These are phyloP conservation scores for Apis laboriosa DNA, from an alignment of 1,140 invertebrate species.

Conservation along the genomic window DNA sequence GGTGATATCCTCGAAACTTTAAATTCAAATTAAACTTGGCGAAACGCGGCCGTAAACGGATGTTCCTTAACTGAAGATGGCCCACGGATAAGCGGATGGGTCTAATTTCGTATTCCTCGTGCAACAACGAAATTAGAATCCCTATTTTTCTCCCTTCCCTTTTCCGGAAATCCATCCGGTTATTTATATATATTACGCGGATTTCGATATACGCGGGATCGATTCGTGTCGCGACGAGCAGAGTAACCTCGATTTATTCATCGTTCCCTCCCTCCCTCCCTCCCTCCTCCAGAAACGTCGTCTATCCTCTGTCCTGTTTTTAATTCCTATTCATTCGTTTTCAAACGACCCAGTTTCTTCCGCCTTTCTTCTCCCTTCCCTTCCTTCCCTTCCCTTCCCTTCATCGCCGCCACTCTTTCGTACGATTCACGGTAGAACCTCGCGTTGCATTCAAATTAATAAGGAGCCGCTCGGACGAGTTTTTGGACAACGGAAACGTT, in stretches of 20 bases:
- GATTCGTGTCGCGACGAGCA: background rate
- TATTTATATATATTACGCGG: too few relatives aligned
- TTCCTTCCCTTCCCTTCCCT: background rate
- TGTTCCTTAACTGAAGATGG: background rate
- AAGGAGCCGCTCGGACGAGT: too few relatives aligned
- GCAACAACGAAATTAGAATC: conserved; percentile 10
- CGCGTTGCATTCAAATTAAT: too few relatives aligned
- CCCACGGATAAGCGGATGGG: too few relatives aligned
- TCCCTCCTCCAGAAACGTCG: background rate
- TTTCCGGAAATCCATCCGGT: too few relatives aligned
- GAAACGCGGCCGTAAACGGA: background rate
- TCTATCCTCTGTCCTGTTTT: background rate
- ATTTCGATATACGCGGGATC: background rate
- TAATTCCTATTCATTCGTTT: conserved; percentile 7
- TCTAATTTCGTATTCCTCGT: conserved; percentile 6
- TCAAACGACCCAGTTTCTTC: conserved; percentile 9
- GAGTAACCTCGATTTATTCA: background rate
- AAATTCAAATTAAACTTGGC: conserved; percentile 36
- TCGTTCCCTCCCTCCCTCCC: background rate
- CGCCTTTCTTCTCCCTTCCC: background rate
- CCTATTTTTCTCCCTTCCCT: too few relatives aligned
- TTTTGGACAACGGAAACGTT: too few relatives aligned
- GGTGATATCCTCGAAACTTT: conserved; percentile 31
- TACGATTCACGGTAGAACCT: too few relatives aligned
- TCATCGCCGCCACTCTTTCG: background rate